Base-by-base conservation (phyloP, 2,888 invertebrate species). In the Cotesia congregata region DNA sequence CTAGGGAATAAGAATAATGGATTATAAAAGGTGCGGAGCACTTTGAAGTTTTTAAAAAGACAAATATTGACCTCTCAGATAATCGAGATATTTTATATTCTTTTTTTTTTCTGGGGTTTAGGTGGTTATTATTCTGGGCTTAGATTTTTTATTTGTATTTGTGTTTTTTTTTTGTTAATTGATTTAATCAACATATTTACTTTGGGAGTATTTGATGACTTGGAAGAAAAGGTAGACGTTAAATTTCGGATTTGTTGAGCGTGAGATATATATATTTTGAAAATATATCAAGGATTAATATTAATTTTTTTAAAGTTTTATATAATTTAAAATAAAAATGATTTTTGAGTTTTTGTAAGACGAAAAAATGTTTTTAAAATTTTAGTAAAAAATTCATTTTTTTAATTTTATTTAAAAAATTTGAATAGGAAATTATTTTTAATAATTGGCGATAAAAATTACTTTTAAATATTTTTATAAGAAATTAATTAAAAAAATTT, bases 41-140 rank as follows among this genome's bases (percentile, higher is more conserved):
- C 72, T 71, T 79, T 80, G 80, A 79, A 77, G 72, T 50, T 50
- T 74, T 38, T 20, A 77, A 64, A 60, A 76, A 77, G 75, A 72
- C 82, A 85, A 86, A 86, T 85, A 85, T 86, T 86, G 82, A 81
- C 81, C 80, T 62, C 65, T 74, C 69, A 69, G 80, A 74, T 84
- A 83, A 86, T 85, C 85, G 4, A 62, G 20, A 20, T n/a, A 62
- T 65, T 30, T 68, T 12, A 67, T 80, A 67, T 80, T 70, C 75
- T 72, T 76, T 41, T 74, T 75, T 78, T 71, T 67, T 69, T 78
- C 83, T 83, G 82, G 72, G 77, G 82, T 82, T 85, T 85, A 3
- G 30, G 30, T 30, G 30, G 83, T 83, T 76, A 72, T 20, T 75
- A 15, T 7, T 30, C 39, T 39, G 59, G 4, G 50, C 71, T 67